Evolutionary conservation across 2,888 invertebrate species (phyloP), one percentile per base, ranked within the genome.

Genomic region (Scrobipalpa atriplicella): DNA sequence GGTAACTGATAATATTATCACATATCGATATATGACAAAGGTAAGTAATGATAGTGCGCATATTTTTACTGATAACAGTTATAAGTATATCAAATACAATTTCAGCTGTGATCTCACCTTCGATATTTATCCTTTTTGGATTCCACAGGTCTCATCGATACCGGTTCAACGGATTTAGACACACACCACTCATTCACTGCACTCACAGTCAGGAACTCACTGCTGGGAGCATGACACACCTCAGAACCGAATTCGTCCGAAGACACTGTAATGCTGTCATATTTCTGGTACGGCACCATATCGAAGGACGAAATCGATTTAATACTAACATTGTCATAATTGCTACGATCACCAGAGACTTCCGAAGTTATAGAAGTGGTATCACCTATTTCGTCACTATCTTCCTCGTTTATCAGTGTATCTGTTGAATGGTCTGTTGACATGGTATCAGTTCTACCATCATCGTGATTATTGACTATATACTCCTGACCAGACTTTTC

Each of bases 101-200:
- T 61, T 21, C 77, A 76, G 69, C 73, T 75, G 78, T 83, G 81
- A 84, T 77, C 90, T 90, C 84, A 93, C 93, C 93, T 92, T 84
- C 90, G 84, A 86, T 92, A 92, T 82, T 93, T 93, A 79, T 92
- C 92, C 83, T 90, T 91, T 86, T 93, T 92, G 41, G 89, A 84
- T 86, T 92, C 90, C 74, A 88, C 85, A 68, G 87, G 90, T 75
- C 91, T 77, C 75, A 89, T 78, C 75, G 89, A 82, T 78, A 87
- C 84, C 78, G 90, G 87, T 81, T 88, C 87, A 70, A 79, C 76
- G 66, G 90, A 86, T 80, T 89, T 88, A 73, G 90, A 84, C 73
- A 92, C 84, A 82, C 92, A 92, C 90, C 92, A 93, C 78, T 92
- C 92, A 80, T 92, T 92, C 81, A 92, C 91, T 81, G 92, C 91